These are phyloP conservation scores for Naja naja DNA, from an alignment of 2,113 vertebrate genomes.

Conservation along the genomic window DNA sequence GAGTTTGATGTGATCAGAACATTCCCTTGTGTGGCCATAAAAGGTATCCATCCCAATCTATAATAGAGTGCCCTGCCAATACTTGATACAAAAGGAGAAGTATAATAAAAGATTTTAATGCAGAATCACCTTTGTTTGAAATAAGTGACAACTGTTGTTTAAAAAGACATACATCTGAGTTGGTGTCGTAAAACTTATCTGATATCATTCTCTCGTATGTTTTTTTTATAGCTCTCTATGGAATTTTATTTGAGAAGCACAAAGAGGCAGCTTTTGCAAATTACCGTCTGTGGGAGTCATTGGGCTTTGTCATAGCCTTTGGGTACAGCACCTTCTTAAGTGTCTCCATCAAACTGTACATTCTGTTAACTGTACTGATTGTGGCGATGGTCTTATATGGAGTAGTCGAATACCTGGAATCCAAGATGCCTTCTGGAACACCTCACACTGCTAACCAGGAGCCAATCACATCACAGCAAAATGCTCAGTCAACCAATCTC, in stretches of 20 bases:
- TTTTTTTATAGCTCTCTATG: slow-evolving; percentile 80
- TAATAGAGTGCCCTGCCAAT: neutral
- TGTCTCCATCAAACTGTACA: slow-evolving; percentile 80
- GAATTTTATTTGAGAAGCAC: slow-evolving; percentile 79
- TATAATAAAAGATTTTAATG: slow-evolving; percentile 17
- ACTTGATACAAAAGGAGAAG: neutral
- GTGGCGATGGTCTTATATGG: slow-evolving; percentile 72
- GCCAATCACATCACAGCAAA: neutral
- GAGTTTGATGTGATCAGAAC: neutral
- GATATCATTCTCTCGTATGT: neutral
- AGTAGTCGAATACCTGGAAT: slow-evolving; percentile 75
- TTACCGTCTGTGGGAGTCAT: slow-evolving; percentile 92
- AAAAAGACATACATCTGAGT: neutral
- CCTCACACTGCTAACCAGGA: neutral
- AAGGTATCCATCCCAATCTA: neutral
- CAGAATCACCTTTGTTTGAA: neutral
- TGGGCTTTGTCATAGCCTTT: slow-evolving; percentile 87
- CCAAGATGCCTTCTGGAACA: slow-evolving; percentile 19
- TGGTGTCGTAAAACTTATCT: neutral
- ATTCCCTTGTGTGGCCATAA: neutral
- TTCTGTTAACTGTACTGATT: slow-evolving; percentile 75
- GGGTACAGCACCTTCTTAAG: slow-evolving; percentile 87
- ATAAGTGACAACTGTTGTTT: neutral
- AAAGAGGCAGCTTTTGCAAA: slow-evolving; percentile 94
- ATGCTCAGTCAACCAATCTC: neutral